Base-by-base conservation (phyloP, 2,113 vertebrate species). In the Pluvialis apricaria region DNA sequence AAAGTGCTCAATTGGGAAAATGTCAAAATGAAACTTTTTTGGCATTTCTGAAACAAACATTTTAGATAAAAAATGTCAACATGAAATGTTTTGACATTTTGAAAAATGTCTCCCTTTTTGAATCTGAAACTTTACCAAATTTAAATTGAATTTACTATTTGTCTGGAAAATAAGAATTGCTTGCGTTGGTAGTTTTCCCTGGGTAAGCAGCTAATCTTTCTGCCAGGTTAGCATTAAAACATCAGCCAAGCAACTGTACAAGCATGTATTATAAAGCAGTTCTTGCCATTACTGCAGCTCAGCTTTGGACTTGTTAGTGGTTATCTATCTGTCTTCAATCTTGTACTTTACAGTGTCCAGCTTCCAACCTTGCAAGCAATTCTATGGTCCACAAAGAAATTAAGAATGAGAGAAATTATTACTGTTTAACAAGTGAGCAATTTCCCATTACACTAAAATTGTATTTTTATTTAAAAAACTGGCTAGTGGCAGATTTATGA, bases 31-130 rank as follows among this genome's bases (percentile, higher is more conserved):
- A 88, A 95, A 91, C 70, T 96, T 92, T 92, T 76, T 32, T 82
- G 84, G 75, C 92, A 85, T 93, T 96, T 97, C 78, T 95, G 95
- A 90, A 92, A 94, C 36, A 96, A 97, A 95, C 87, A 95, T 85
- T 92, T 80, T 79, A 51, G 75, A 93, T 93, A 93, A 96, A 96
- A 97, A 96, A 95, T 88, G 90, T 78, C 92, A 94, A 78, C 64
- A 34, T 88, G 82, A 90, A 95, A 83, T 94, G 90, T 93, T 96
- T 95, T 96, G 96, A 93, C 93, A 81, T 68, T 94, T 96, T 88
- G 73, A 94, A 93, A 90, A 96, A 95, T 82, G 58, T 60, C 85
- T 92, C 71, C 25, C 26, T 82, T 79, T 91, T 79, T 69, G 68
- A 57, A 55, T 82, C 70, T 88, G 85, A 96, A 96, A 83, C 88